A percentile compares a stretch with the other conserved stretches of the same genome.
Evolutionary conservation across 1,140 invertebrate species (phyloP).

Genomic region (Drosophila prosaltans): DNA sequence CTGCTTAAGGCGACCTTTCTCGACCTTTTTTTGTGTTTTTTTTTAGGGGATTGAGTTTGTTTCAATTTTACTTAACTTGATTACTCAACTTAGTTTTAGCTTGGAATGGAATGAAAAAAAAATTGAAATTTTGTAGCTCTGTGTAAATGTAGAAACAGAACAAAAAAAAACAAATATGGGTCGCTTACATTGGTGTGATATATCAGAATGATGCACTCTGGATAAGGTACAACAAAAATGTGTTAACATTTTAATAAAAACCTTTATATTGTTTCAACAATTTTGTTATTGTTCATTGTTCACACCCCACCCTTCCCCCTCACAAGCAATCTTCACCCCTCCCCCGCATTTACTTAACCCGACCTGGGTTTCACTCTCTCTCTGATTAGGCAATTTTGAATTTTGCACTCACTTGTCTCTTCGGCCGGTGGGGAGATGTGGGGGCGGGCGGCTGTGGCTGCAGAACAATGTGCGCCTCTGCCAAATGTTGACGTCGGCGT

Average conservation of each 20-base stretch:
- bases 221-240: neutral
- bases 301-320: neutral
- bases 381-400: constrained; percentile 11
- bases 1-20: no score
- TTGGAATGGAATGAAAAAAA: neutral
- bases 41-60: no score
- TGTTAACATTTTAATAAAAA: neutral
- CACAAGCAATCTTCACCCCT: no score
- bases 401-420: constrained; percentile 31
- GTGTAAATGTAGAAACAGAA: neutral
- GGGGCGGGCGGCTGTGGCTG: neutral
- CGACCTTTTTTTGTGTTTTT: constrained; percentile 18
- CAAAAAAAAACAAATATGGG: no score
- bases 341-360: no score
- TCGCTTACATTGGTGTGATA: no score
- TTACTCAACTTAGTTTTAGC: no score
- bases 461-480: constrained; percentile 34
- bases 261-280: neutral
- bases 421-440: neutral
- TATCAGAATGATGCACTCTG: no score
- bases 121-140: neutral
- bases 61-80: no score
- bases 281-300: neutral
- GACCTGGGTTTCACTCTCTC: neutral
- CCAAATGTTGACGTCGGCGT: constrained; percentile 29